Evolutionary conservation across 2,888 invertebrate species (phyloP), one percentile per base, ranked within the genome.

Genomic region (Caradrina kadenii): DNA sequence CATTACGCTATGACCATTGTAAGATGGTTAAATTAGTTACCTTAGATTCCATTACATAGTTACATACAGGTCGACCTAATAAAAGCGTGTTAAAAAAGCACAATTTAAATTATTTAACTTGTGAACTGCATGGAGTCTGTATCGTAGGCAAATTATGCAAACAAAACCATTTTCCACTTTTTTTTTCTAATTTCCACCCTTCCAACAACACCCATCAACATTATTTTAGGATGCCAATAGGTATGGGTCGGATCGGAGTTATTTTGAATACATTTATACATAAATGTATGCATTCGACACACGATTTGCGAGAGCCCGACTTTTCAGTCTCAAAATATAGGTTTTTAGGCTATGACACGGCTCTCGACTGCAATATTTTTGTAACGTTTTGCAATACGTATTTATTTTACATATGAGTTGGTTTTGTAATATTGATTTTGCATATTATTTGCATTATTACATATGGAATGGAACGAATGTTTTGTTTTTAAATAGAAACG

Each of bases 391-490:
- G 78, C 73, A 82, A 82, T 83, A 60, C 77, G 39, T 49, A 73
- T 83, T 79, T 74, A 74, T 74, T 74, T 77, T 65, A 64, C 63
- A 72, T 83, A 56, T 62, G 56, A 62, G 58, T 73, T 5, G 49
- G 76, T 79, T 76, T 81, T 67, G 66, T 79, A 76, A 83, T 68
- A 63, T 75, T 78, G 59, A 72, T 67, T 83, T 77, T 81, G 72
- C 80, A 80, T 83, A 72, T 56, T 35, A 64, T 59, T 65, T 63
- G 55, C 61, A 63, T 66, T 58, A 60, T 76, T 80, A 71, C 83
- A 79, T 81, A 83, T 81, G 84, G 66, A 79, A 56, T 70, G 76
- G 72, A 81, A 81, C 76, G 63, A 83, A 83, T 79, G 73, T 69
- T 67, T 69, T 74, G 82, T 72, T 72, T 62, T 53, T 19, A 54